A percentile compares a stretch with the other conserved stretches of the same genome.
phyloP scores from a whole-genome alignment of 1,140 invertebrate genomes.

The Argopecten irradians region DNA sequence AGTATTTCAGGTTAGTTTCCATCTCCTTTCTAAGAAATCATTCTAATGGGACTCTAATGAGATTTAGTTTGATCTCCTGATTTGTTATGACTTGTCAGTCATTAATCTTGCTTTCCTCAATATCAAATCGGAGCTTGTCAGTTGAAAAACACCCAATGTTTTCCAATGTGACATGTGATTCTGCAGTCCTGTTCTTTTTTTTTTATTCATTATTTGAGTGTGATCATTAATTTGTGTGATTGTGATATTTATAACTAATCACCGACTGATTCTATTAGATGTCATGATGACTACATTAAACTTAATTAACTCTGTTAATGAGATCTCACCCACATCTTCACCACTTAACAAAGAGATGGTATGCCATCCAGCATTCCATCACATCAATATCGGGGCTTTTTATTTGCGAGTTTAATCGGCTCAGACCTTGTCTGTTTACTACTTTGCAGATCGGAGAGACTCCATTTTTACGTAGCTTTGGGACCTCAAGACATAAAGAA shows the following conservation, averaged over 20 bases:
- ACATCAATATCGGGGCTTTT: background rate
- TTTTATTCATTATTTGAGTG: background rate
- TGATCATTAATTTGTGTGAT: background rate
- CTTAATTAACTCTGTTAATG: background rate
- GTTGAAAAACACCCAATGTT: background rate
- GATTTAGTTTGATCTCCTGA: background rate
- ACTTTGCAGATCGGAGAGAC: conserved; percentile 70
- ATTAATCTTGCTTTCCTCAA: background rate
- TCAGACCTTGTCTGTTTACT: conserved; percentile 31
- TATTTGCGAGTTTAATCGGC: background rate
- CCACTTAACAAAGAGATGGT: background rate
- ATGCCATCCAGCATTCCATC: background rate
- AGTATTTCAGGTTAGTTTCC: background rate
- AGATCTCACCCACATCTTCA: background rate
- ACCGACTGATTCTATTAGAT: background rate
- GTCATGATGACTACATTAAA: background rate
- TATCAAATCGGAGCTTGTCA: background rate
- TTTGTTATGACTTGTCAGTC: background rate
- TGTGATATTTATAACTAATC: background rate
- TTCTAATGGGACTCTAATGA: background rate
- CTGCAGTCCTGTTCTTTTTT: background rate
- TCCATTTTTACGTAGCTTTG: conserved; percentile 90
- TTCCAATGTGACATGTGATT: background rate
- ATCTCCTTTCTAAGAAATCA: no score
- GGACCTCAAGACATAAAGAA: conserved; percentile 90